Evolutionary conservation across 2,797 vertebrate genomes (phyloP).

Genomic region (Hapalemur alaotrensis): DNA sequence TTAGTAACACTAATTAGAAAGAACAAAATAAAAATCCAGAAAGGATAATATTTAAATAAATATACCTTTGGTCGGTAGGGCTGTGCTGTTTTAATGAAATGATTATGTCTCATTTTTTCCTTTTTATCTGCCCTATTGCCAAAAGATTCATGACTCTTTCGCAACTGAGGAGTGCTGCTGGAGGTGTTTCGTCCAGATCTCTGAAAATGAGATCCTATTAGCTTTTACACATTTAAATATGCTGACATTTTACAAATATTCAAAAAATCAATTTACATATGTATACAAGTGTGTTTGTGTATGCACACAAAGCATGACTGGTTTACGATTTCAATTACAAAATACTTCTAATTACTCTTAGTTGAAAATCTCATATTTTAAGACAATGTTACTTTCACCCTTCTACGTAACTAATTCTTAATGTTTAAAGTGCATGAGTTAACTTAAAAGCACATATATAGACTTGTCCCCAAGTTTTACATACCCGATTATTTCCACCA

Average conservation of each 20-base stretch:
- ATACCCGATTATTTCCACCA: constrained; percentile 94
- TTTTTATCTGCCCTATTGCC: constrained; percentile 98
- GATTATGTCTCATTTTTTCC: constrained; percentile 98
- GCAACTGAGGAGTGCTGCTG: constrained; percentile 91
- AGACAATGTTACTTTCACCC: neutral
- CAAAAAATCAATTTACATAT: neutral
- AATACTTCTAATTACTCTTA: constrained; percentile 29
- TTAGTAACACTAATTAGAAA: constrained; percentile 22
- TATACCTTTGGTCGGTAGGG: constrained; percentile 98
- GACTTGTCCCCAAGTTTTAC: constrained; percentile 25
- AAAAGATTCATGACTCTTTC: constrained; percentile 95
- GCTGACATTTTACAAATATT: constrained; percentile 4
- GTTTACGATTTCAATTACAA: constrained; percentile 19
- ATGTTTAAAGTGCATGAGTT: neutral
- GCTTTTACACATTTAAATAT: constrained; percentile 46
- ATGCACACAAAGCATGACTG: neutral
- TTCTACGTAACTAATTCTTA: neutral
- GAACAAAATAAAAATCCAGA: constrained; percentile 42
- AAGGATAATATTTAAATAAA: constrained; percentile 26
- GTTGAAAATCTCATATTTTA: constrained; percentile 17
- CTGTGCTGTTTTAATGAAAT: constrained; percentile 99
- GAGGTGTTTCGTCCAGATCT: constrained; percentile 92
- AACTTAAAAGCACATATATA: neutral
- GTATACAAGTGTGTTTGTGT: neutral
- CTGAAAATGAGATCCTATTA: constrained; percentile 82